Percentiles rank a stretch among this genome's conserved stretches.
phyloP scores from a whole-genome alignment of 2,113 vertebrate species.

The Myrmecobius fasciatus region DNA sequence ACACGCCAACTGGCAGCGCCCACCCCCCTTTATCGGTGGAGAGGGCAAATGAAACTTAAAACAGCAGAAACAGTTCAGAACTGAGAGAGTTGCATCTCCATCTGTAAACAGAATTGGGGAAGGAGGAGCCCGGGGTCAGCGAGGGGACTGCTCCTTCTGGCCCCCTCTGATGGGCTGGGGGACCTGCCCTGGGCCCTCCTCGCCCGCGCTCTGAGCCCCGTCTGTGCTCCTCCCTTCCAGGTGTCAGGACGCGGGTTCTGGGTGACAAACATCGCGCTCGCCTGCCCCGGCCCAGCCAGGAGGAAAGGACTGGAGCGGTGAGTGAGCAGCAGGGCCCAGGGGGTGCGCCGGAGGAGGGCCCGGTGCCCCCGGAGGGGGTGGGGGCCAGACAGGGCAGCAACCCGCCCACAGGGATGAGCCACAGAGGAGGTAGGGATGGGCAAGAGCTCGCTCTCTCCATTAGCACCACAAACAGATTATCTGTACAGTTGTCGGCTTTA shows the following conservation, averaged over 20 bases:
- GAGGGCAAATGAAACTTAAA: neutral
- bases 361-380: too few relatives aligned
- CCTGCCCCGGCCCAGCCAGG: neutral
- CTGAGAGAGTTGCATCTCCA: neutral
- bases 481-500: slow-evolving; percentile 75
- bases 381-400: neutral
- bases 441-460: slow-evolving; percentile 57
- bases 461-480: slow-evolving; percentile 78
- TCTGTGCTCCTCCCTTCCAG: neutral
- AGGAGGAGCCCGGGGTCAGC: neutral
- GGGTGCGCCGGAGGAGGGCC: too few relatives aligned
- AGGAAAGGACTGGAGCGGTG: neutral
- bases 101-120: neutral
- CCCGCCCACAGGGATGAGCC: slow-evolving; percentile 14
- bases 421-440: slow-evolving; percentile 56
- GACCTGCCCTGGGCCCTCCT: neutral
- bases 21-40: too few relatives aligned
- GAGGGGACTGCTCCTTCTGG: neutral
- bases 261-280: neutral
- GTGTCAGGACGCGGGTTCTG: too few relatives aligned
- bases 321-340: too few relatives aligned
- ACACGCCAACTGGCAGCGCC: too few relatives aligned
- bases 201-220: neutral
- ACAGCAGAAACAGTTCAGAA: neutral
- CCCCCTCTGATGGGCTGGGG: neutral